Percentiles rank a stretch among this genome's conserved stretches.
phyloP scores from a whole-genome alignment of 2,113 vertebrate genomes.

The Trichechus manatus region DNA sequence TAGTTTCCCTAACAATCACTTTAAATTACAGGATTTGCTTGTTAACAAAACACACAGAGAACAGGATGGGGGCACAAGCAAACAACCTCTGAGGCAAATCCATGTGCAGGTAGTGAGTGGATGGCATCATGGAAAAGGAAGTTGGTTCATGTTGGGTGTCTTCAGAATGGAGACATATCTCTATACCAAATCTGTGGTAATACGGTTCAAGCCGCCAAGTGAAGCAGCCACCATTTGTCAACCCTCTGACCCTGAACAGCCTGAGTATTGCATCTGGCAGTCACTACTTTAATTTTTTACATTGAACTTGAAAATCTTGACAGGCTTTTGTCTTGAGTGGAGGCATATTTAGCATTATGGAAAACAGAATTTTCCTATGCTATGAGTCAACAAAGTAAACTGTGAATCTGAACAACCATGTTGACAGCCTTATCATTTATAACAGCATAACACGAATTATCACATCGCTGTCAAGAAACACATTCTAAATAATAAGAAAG shows the following conservation, averaged over 20 bases:
- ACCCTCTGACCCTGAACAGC: not conserved
- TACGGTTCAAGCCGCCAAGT: not conserved
- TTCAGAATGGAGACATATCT: not conserved
- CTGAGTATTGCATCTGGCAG: not conserved
- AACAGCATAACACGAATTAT: not conserved
- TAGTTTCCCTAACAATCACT: not conserved
- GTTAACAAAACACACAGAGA: not conserved
- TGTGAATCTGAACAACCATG: not conserved
- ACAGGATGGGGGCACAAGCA: not conserved
- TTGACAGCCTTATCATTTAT: not conserved
- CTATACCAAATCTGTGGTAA: not conserved
- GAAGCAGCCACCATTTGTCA: not conserved
- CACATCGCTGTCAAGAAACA: not conserved
- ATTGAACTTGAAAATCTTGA: not conserved
- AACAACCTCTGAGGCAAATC: not conserved
- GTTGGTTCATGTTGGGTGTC: not conserved
- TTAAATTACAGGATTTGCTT: not conserved
- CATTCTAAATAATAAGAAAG: not conserved
- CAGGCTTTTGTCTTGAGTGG: not conserved
- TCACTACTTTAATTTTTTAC: not conserved
- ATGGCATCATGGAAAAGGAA: not conserved
- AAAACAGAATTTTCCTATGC: not conserved
- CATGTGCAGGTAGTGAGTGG: not conserved
- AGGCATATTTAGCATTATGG: not conserved
- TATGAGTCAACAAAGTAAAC: conserved; percentile 8